Conservation (phyloP, 2,113 vertebrate species). For the Dendrocopos noguchii region DNA sequence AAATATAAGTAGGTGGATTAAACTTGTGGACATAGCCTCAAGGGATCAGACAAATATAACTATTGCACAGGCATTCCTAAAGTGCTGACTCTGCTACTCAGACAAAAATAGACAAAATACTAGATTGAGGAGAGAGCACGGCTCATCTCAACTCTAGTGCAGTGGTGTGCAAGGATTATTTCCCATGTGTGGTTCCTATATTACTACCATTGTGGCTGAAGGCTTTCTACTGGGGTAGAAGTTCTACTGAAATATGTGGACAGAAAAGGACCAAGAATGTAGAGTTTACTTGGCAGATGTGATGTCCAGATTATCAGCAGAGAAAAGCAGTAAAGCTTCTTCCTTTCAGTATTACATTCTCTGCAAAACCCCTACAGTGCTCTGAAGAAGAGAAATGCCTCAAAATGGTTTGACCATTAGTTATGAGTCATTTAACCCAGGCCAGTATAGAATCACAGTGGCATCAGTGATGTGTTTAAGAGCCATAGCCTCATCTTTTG, state of each 20-base stretch:
- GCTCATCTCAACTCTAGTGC: not conserved
- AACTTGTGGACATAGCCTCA: not conserved
- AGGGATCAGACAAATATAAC: slow-evolving; percentile 51
- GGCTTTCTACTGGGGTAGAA: not conserved
- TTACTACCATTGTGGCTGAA: not conserved
- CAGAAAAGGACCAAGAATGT: not conserved
- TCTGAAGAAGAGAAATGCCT: not conserved
- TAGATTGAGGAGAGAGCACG: slow-evolving; percentile 7
- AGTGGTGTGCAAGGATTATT: not conserved
- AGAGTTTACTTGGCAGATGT: not conserved
- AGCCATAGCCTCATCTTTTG: not conserved
- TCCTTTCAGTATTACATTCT: not conserved
- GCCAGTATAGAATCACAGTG: not conserved
- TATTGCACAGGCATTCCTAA: slow-evolving; percentile 19
- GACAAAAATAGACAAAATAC: slow-evolving; percentile 46
- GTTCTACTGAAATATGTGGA: not conserved
- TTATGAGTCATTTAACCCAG: not conserved
- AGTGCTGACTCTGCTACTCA: slow-evolving; percentile 43
- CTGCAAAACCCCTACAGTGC: not conserved
- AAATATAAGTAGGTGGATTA: slow-evolving; percentile 37
- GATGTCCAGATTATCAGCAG: not conserved
- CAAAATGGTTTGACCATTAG: not conserved
- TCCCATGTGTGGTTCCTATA: fast-evolving
- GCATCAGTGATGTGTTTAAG: not conserved
- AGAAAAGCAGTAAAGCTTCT: not conserved